Percentiles rank a stretch among this genome's conserved stretches.
Evolutionary conservation across 2,797 vertebrate genomes (phyloP).

Genomic region (Pteropus rufus): DNA sequence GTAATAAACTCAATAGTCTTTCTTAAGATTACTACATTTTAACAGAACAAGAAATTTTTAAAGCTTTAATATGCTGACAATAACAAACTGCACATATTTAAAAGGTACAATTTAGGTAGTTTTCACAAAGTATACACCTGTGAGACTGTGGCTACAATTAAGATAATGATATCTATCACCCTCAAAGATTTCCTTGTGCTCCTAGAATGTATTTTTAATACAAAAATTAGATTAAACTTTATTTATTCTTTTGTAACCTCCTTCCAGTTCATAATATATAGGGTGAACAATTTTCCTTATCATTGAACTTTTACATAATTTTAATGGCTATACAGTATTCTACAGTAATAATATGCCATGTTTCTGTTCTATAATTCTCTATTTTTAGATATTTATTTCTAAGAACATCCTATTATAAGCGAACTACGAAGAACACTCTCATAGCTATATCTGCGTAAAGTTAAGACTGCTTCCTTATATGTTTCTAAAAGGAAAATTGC

Average conservation of each 20-base stretch:
- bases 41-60: not conserved
- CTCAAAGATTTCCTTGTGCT: not conserved
- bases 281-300: not conserved
- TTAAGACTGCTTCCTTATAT: not conserved
- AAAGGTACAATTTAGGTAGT: not conserved
- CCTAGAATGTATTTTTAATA: not conserved
- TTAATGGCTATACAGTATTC: not conserved
- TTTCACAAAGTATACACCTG: not conserved
- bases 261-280: not conserved
- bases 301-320: not conserved
- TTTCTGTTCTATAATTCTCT: not conserved
- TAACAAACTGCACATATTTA: not conserved
- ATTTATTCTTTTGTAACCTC: not conserved
- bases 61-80: not conserved
- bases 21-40: not conserved
- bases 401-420: not conserved
- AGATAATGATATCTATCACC: not conserved
- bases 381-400: not conserved
- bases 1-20: not conserved
- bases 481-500: not conserved
- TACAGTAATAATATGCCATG: not conserved
- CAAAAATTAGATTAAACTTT: not conserved
- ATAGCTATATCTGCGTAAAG: not conserved
- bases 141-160: not conserved
- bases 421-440: constrained; percentile 6